phyloP scores from a whole-genome alignment of 2,888 invertebrate genomes.

The Tipula confusa region DNA sequence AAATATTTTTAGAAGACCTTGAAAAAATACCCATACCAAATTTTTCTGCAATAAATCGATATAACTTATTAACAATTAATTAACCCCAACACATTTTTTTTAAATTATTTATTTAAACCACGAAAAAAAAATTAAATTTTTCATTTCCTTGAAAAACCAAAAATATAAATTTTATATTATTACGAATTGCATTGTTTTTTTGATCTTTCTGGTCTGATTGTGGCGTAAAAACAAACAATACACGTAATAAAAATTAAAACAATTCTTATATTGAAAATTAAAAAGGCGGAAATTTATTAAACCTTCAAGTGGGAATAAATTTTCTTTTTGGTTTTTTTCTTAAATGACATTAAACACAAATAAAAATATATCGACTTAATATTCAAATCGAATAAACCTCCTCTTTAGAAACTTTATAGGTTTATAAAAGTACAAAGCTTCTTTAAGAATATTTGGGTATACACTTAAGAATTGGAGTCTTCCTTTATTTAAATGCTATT shows the following conservation, averaged over 20 bases:
- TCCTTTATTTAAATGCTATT: neutral
- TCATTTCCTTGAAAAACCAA: neutral
- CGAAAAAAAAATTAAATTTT: neutral
- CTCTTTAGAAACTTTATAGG: neutral
- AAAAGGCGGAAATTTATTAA: conserved; percentile 9
- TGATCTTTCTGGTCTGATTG: neutral
- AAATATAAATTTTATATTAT: neutral
- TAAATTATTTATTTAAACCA: neutral
- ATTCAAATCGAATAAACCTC: neutral
- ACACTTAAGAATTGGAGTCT: neutral
- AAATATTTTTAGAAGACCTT: no score
- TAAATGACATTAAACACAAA: neutral
- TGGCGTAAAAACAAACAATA: neutral
- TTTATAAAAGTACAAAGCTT: neutral
- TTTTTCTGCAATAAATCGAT: neutral
- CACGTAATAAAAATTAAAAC: neutral
- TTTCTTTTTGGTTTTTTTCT: neutral
- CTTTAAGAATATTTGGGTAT: neutral
- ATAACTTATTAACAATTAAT: neutral
- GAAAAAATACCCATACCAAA: no score
- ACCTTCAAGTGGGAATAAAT: neutral
- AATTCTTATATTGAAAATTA: neutral
- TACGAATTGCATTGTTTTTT: neutral
- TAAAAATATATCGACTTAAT: neutral
- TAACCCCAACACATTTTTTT: neutral